Evolutionary conservation across 2,888 invertebrate genomes (phyloP), one percentile per base, ranked within the genome.

Genomic region (Tridacna gigas): DNA sequence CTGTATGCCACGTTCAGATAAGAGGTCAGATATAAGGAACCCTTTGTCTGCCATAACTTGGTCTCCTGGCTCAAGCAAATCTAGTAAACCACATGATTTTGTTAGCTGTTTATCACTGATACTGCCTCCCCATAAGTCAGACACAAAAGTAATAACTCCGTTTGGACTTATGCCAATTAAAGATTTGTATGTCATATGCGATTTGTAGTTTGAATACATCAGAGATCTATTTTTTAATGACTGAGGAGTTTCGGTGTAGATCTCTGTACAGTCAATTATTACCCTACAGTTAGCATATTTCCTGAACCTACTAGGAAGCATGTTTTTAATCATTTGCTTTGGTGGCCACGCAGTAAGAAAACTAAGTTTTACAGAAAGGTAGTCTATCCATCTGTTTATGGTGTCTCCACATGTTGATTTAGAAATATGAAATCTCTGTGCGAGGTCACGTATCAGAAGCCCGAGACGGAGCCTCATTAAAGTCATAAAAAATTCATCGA

Each of bases 201-300:
- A 73, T 37, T 88, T 89, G 65, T 87, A 87, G 37, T 74, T 15
- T 22, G 82, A 82, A 60, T 77, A 88, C 65, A 84, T 26, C 45
- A 86, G 37, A 15, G 83, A 77, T 51, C 79, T 82, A 9, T 75
- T 61, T 2, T 26, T 18, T 0, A 86, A 51, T 13, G 86, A 86
- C 3, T 77, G 65, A 22, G 87, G 87, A 37, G 76, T 80, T 48
- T 89, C 77, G 51, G 85, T 86, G 28, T 56, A 79, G 20, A 89
- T 25, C 63, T 89, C 88, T 51, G 88, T 89, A 56, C 89, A 89
- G 80, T 89, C 89, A 37, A 88, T 74, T 20, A 88, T 82, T 0
- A 89, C 84, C 20, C 86, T 48, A 22, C 82, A 82, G 15, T 69
- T 77, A 0, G 86, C 82, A 74, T 84, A 88, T 67, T 75, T 74